Conservation (phyloP, 2,888 invertebrate species). For the Koerneria pararmatus region DNA sequence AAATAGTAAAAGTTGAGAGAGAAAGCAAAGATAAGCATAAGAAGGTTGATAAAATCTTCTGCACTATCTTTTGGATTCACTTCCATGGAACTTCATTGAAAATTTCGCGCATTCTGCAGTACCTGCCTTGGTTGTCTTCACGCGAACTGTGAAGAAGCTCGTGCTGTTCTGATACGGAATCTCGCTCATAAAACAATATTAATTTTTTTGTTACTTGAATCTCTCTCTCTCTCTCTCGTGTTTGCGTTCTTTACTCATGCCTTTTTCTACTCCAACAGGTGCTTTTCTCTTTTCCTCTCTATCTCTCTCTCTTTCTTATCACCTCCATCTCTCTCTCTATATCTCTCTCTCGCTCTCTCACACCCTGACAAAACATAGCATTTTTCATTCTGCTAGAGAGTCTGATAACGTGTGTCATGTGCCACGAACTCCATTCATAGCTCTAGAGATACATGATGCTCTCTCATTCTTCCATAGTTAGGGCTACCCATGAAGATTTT, state of each 20-base stretch:
- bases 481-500: too few species aligned
- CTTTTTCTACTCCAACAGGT: background rate
- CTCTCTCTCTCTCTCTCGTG: background rate
- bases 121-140: background rate
- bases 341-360: too few species aligned
- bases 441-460: too few species aligned
- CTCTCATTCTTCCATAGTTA: too few species aligned
- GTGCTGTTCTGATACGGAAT: background rate
- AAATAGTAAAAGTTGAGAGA: too few species aligned
- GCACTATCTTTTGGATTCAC: background rate
- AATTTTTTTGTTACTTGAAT: background rate
- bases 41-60: constrained; percentile 4
- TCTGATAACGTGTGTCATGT: too few species aligned
- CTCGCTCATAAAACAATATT: background rate
- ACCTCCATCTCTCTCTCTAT: background rate
- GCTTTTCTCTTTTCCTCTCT: background rate
- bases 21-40: too few species aligned
- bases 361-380: too few species aligned
- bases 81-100: background rate
- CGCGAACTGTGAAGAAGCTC: background rate
- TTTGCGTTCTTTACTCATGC: too few species aligned
- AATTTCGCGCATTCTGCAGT: constrained; percentile 1
- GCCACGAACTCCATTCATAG: too few species aligned
- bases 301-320: background rate
- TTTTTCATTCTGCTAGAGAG: too few species aligned